phyloP scores from a whole-genome alignment of 2,888 invertebrate genomes.

The Pristionchus entomophagus region DNA sequence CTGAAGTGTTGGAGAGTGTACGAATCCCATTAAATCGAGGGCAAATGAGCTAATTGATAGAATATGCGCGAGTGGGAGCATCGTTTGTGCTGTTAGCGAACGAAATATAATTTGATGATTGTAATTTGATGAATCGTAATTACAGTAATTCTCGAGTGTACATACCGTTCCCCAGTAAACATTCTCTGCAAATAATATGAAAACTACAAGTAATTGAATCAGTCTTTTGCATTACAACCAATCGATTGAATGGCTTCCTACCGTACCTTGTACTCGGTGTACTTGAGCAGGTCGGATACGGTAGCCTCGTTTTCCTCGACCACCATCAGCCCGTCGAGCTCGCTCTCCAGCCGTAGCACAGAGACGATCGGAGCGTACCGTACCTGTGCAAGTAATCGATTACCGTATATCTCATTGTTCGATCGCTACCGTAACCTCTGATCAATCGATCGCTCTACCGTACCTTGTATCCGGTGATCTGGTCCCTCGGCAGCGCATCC shows the following conservation, averaged over 20 bases:
- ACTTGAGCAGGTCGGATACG: constrained; percentile 71
- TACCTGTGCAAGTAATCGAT: constrained; percentile 49
- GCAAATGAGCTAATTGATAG: too few relatives aligned
- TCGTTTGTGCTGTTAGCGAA: too few relatives aligned
- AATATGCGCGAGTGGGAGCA: too few relatives aligned
- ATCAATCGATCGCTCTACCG: neutral
- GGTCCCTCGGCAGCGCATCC: constrained; percentile 66
- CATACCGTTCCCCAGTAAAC: neutral
- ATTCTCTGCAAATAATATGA: neutral
- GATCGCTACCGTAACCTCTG: neutral
- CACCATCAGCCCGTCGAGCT: constrained; percentile 71
- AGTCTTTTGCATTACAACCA: neutral
- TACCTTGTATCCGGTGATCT: constrained; percentile 70
- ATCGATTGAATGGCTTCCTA: too few relatives aligned
- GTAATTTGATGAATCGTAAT: too few relatives aligned
- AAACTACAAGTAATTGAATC: neutral
- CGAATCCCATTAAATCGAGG: too few relatives aligned
- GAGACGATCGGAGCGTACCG: constrained; percentile 70
- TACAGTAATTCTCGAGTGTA: neutral
- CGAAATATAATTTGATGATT: too few relatives aligned
- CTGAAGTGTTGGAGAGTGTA: too few relatives aligned
- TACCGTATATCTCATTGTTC: too few relatives aligned
- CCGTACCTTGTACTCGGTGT: constrained; percentile 81
- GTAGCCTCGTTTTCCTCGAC: constrained; percentile 65
- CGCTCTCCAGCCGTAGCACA: constrained; percentile 60